A percentile compares a stretch with the other conserved stretches of the same genome.
Conservation (phyloP, 2,888 invertebrate genomes). For the Tillus elongatus region DNA sequence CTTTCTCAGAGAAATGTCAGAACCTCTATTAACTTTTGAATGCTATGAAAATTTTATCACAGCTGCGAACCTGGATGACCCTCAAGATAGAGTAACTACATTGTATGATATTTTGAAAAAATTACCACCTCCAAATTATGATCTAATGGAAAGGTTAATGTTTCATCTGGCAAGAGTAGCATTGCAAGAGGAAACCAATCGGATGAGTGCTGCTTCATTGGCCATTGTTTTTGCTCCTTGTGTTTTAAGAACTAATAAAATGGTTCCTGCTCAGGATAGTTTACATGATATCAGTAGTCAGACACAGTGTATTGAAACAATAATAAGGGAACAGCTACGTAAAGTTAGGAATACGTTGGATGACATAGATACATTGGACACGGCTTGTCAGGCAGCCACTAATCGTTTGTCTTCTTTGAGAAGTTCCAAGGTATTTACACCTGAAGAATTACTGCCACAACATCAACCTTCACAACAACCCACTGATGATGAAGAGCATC, state of each 20-base stretch:
- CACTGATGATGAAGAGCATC: slow-evolving; percentile 61
- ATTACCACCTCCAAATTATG: slow-evolving; percentile 80
- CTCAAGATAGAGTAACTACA: slow-evolving; percentile 72
- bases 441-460: slow-evolving; percentile 45
- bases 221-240: slow-evolving; percentile 95
- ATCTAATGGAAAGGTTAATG: slow-evolving; percentile 83
- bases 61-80: slow-evolving; percentile 75
- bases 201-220: slow-evolving; percentile 85
- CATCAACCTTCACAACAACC: slow-evolving; percentile 30
- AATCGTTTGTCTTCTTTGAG: slow-evolving; percentile 69
- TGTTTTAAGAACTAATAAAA: slow-evolving; percentile 78
- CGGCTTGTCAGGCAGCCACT: slow-evolving; percentile 76
- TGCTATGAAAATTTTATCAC: slow-evolving; percentile 90
- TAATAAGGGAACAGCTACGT: slow-evolving; percentile 76
- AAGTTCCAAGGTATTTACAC: slow-evolving; percentile 60
- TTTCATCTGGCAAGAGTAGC: slow-evolving; percentile 89
- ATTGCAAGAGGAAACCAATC: slow-evolving; percentile 73
- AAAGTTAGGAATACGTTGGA: slow-evolving; percentile 78
- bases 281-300: slow-evolving; percentile 83
- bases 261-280: slow-evolving; percentile 84
- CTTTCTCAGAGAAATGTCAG: slow-evolving; percentile 87
- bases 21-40: slow-evolving; percentile 86
- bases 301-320: slow-evolving; percentile 82
- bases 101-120: slow-evolving; percentile 81
- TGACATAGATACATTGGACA: slow-evolving; percentile 84